A percentile compares a stretch with the other conserved stretches of the same genome.
phyloP scores from a whole-genome alignment of 2,797 vertebrate genomes.

The Cyclura pinguis region DNA sequence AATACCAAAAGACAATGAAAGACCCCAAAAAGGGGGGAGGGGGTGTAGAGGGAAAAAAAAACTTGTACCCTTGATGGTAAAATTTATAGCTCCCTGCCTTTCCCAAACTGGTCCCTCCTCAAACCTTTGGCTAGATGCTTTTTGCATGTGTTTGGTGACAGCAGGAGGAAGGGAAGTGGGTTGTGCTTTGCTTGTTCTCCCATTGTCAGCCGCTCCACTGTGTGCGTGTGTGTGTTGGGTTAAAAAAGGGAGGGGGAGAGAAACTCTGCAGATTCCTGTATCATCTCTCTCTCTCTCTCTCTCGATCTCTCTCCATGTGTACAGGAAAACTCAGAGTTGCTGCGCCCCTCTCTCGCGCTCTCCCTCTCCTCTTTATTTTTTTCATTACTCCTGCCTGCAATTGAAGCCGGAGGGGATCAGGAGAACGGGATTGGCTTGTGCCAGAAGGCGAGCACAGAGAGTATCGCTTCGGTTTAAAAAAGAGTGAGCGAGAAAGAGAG shows the following conservation, averaged over 20 bases:
- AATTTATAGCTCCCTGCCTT: constrained; percentile 73
- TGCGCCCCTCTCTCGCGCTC: constrained; percentile 56
- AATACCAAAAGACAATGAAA: background rate
- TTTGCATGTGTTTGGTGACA: constrained; percentile 78
- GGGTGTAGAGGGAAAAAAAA: constrained; percentile 32
- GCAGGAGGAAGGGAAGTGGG: constrained; percentile 68
- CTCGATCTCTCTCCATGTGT: constrained; percentile 53
- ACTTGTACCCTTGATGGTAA: constrained; percentile 62
- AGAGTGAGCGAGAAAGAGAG: no score
- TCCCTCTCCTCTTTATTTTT: background rate
- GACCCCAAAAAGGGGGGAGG: background rate
- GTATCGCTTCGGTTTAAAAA: constrained; percentile 53
- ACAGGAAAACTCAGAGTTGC: constrained; percentile 66
- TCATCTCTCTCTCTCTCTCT: constrained; percentile 58
- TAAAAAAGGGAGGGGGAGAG: constrained; percentile 48
- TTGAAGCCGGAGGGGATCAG: constrained; percentile 70
- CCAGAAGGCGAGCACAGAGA: constrained; percentile 50
- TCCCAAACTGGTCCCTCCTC: constrained; percentile 63
- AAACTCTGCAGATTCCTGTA: constrained; percentile 78
- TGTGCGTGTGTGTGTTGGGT: background rate
- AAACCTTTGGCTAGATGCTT: constrained; percentile 67
- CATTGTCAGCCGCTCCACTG: constrained; percentile 76
- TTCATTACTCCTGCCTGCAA: constrained; percentile 77
- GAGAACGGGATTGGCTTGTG: constrained; percentile 69
- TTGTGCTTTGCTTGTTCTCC: constrained; percentile 67